Base-by-base conservation (phyloP, 2,888 invertebrate genomes). In the Campopleginae sp. region DNA sequence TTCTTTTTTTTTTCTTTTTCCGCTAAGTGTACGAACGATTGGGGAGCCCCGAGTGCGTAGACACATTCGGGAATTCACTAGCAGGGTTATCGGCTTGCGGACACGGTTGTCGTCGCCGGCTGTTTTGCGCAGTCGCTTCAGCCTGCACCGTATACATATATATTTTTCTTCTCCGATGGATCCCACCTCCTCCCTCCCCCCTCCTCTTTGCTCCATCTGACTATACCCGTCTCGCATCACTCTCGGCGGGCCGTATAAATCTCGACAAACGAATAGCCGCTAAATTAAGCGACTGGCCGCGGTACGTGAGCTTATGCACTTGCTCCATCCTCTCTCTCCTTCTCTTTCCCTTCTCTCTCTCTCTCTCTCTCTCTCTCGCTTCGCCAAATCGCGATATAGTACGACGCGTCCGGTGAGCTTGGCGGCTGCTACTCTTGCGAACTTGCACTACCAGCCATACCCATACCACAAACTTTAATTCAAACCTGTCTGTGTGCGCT, bases 241-340 rank as follows among this genome's bases (percentile, higher is more conserved):
- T 78, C 82, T 80, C 58, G 84, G 66, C 81, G 76, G 65, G 84
- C 66, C 78, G 80, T 79, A 87, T 86, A 83, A 86, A 87, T 86
- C 84, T 84, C 84, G 76, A 80, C 81, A 78, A 79, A 86, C 79
- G 87, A 87, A 86, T 85, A 66, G 86, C 79, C 84, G 87, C 84
- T 87, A 87, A 87, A 84, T 87, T 86, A 84, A 86, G 86, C 86
- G 84, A 86, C 81, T 87, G 80, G 82, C 84, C 61, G 82, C 72
- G 85, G 76, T 79, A 82, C 82, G 85, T 80, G 85, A 85, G 85
- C 79, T 71, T 82, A 82, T 85, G 85, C 84, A 75, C 70, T 77
- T 74, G 79, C 80, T 79, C 63, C 54, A 61, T 46, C 44, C 74
- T 51, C 75, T 27, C 61, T 46, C 54, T 44, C 77, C 38, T 61